Percentiles rank a stretch among this genome's conserved stretches.
These are phyloP conservation scores for Ochropacha duplaris DNA, from an alignment of 2,888 invertebrate species.

Conservation along the genomic window DNA sequence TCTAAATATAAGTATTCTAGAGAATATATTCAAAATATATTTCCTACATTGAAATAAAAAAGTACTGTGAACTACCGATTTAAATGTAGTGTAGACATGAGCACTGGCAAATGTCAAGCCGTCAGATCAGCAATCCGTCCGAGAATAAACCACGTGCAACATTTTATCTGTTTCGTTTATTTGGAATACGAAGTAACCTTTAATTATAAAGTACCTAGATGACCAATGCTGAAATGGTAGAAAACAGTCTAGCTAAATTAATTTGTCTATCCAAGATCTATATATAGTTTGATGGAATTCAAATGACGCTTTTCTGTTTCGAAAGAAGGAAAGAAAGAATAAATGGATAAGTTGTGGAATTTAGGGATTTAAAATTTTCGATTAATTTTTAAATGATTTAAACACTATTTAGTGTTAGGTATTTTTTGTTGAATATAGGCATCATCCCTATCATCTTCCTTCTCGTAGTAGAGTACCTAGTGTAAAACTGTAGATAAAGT, in stretches of 20 bases:
- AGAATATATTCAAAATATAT: neutral
- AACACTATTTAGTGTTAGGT: too few relatives aligned
- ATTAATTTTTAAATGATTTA: too few relatives aligned
- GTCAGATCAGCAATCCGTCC: slow-evolving; percentile 5
- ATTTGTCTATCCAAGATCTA: neutral
- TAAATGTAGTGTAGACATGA: neutral
- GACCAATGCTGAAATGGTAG: neutral
- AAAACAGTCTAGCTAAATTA: neutral
- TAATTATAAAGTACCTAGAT: neutral
- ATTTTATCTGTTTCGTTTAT: slow-evolving; percentile 15
- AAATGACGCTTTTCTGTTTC: too few relatives aligned
- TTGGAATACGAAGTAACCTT: slow-evolving; percentile 8
- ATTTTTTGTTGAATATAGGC: too few relatives aligned
- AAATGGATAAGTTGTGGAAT: too few relatives aligned
- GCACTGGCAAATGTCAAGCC: slow-evolving; percentile 37
- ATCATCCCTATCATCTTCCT: too few relatives aligned
- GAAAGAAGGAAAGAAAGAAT: too few relatives aligned
- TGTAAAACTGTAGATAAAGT: too few relatives aligned
- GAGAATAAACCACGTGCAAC: slow-evolving; percentile 1
- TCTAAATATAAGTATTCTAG: neutral
- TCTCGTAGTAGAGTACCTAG: too few relatives aligned
- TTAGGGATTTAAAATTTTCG: too few relatives aligned
- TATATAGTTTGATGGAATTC: too few relatives aligned
- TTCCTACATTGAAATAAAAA: neutral
- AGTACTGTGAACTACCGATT: neutral